Evolutionary conservation across 2,888 invertebrate species (phyloP).

Genomic region (Coenonympha arcania): DNA sequence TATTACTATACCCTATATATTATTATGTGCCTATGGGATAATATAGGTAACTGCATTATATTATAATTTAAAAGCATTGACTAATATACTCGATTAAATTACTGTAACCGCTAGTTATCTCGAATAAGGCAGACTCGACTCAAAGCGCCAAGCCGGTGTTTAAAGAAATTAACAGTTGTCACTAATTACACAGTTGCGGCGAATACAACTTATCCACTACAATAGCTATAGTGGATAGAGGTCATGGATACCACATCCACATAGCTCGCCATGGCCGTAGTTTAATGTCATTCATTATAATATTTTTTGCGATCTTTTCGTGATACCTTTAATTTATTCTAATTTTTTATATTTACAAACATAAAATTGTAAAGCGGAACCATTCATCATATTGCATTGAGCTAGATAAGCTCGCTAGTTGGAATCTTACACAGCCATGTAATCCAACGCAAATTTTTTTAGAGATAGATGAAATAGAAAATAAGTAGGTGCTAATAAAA

Average conservation of each 20-base stretch:
- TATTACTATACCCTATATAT: too few species aligned
- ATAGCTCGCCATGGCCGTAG: neutral
- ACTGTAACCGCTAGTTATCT: neutral
- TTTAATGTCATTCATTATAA: neutral
- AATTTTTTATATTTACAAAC: too few species aligned
- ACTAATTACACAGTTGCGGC: slow-evolving; percentile 9
- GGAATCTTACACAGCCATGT: too few species aligned
- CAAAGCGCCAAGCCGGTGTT: neutral
- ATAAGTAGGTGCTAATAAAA: too few species aligned
- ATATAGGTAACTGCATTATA: too few species aligned
- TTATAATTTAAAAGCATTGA: neutral
- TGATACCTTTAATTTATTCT: too few species aligned
- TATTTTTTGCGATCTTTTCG: neutral
- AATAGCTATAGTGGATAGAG: slow-evolving; percentile 7
- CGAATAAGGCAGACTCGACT: neutral
- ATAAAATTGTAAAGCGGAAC: too few species aligned
- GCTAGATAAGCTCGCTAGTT: too few species aligned
- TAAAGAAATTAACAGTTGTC: slow-evolving; percentile 8
- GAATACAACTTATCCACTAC: slow-evolving; percentile 12
- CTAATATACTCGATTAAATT: neutral
- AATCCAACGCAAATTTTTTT: too few species aligned
- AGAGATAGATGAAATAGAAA: too few species aligned
- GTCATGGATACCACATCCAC: slow-evolving; percentile 10
- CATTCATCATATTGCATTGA: too few species aligned
- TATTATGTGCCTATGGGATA: too few species aligned